Evolutionary conservation across 1,140 invertebrate species (phyloP).

Genomic region (Habropoda laboriosa): DNA sequence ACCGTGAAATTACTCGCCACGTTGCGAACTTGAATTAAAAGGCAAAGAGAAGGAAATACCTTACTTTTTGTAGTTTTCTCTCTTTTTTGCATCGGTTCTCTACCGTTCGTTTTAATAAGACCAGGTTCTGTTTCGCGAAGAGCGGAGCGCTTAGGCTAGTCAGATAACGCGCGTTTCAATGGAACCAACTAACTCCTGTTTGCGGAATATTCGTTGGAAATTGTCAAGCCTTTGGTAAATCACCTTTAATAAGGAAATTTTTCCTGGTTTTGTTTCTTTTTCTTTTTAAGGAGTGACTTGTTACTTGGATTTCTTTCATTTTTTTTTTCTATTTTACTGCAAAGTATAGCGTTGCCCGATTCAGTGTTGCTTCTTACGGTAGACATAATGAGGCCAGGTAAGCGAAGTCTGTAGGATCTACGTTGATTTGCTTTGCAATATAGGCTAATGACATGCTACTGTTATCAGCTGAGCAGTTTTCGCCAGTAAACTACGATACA

Average conservation of each 20-base stretch:
- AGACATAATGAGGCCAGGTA: neutral
- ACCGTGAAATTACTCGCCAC: conserved; percentile 50
- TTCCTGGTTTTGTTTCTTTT: neutral
- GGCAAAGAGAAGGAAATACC: neutral
- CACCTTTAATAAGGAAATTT: neutral
- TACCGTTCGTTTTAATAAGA: neutral
- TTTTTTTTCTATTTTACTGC: neutral
- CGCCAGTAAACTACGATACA: too few relatives aligned
- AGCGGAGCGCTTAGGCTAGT: neutral
- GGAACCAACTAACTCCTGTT: neutral
- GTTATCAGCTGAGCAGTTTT: neutral
- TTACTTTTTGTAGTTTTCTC: neutral
- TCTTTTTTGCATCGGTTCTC: neutral
- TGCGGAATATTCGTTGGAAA: neutral
- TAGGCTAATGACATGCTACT: neutral
- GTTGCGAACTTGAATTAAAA: conserved; percentile 2
- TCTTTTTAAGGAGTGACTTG: too few relatives aligned
- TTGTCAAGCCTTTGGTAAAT: neutral
- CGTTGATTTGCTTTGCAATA: neutral
- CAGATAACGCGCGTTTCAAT: neutral
- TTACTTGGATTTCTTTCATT: too few relatives aligned
- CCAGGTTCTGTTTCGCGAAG: neutral
- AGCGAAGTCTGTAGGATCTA: neutral
- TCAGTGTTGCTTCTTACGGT: neutral
- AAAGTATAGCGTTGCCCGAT: neutral